Conservation (phyloP, 2,888 invertebrate species). For the Andrena chrysosceles region DNA sequence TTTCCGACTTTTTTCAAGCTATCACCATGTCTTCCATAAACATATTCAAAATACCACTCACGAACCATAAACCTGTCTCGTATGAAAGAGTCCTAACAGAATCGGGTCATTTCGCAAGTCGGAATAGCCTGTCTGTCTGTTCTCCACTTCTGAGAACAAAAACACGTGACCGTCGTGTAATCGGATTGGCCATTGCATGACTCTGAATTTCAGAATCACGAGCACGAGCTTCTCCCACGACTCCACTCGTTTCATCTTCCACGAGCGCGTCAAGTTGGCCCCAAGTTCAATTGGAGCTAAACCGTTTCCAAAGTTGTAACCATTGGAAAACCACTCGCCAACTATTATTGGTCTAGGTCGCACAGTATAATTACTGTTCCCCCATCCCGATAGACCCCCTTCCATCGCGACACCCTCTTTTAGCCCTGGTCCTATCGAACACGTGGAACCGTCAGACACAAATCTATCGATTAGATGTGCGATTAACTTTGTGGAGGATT, state of each 20-base stretch:
- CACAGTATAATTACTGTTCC: constrained; percentile 80
- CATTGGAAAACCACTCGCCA: constrained; percentile 80
- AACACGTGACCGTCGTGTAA: constrained; percentile 41
- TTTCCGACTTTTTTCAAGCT: no score
- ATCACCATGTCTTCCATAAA: no score
- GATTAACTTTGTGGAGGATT: constrained; percentile 43
- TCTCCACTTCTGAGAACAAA: constrained; percentile 26
- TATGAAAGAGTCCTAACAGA: no score
- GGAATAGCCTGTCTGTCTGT: no score
- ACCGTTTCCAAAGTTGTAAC: constrained; percentile 78
- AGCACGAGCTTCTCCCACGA: constrained; percentile 33
- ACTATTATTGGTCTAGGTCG: constrained; percentile 80
- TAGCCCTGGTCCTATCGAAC: constrained; percentile 50
- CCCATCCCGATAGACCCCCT: constrained; percentile 45
- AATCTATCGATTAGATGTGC: constrained; percentile 59
- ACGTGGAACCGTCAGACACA: constrained; percentile 60
- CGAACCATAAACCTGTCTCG: no score
- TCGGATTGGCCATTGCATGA: constrained; percentile 41
- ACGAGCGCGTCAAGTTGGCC: constrained; percentile 67
- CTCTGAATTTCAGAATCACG: constrained; percentile 62
- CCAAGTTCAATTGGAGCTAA: constrained; percentile 81
- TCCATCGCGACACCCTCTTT: constrained; percentile 35
- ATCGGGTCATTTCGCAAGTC: no score
- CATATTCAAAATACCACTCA: no score
- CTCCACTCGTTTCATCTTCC: constrained; percentile 72